Percentiles rank a stretch among this genome's conserved stretches.
These are phyloP conservation scores for Bombus difficillimus DNA, from an alignment of 1,140 invertebrate genomes.

Conservation along the genomic window DNA sequence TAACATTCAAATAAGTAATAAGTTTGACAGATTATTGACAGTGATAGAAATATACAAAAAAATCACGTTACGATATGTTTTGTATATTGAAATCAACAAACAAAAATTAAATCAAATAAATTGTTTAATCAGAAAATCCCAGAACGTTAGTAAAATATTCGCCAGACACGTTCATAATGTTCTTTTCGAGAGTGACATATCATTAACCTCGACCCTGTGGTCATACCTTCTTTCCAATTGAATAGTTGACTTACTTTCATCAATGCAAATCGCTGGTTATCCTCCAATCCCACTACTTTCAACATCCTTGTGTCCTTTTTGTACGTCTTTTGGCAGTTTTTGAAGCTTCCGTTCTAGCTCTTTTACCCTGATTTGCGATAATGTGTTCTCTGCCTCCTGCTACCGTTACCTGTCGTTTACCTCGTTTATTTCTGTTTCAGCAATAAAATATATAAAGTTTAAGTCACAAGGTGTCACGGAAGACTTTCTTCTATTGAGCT, in stretches of 20 bases:
- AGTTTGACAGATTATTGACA: no score
- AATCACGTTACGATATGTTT: neutral
- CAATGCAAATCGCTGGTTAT: conserved; percentile 86
- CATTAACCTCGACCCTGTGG: neutral
- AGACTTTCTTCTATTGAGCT: neutral
- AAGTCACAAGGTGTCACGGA: neutral
- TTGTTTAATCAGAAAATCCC: neutral
- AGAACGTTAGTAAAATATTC: neutral
- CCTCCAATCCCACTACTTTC: conserved; percentile 73
- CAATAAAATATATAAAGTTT: neutral
- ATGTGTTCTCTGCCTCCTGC: neutral
- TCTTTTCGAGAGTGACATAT: neutral
- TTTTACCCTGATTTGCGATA: neutral
- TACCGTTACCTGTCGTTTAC: neutral
- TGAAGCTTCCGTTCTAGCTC: neutral
- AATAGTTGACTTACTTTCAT: conserved; percentile 84
- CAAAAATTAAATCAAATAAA: neutral
- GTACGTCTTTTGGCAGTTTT: neutral
- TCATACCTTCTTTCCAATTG: neutral
- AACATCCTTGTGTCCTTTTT: conserved; percentile 45
- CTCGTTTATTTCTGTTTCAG: neutral
- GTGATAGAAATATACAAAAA: no score
- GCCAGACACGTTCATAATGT: neutral
- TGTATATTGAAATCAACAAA: neutral
- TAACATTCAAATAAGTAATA: neutral